Evolutionary conservation across 2,113 vertebrate genomes (phyloP).

Genomic region (Numida meleagris): DNA sequence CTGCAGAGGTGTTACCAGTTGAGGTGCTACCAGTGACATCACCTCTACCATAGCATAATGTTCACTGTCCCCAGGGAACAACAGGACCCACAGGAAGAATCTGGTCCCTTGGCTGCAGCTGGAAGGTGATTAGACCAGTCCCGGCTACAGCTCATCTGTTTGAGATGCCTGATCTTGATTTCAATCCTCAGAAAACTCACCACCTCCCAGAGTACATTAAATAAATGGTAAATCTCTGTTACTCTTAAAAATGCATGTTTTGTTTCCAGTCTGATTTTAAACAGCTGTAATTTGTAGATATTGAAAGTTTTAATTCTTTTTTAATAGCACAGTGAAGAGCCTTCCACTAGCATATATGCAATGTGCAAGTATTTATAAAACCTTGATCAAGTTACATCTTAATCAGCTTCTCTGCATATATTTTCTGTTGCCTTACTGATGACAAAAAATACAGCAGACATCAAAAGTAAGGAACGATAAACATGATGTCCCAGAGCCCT

Average conservation of each 20-base stretch:
- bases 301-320: background rate
- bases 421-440: background rate
- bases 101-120: fast-evolving
- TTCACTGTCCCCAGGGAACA: background rate
- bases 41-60: background rate
- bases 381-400: background rate
- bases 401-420: background rate
- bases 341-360: background rate
- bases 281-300: background rate
- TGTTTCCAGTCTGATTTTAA: background rate
- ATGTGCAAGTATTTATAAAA: conserved; percentile 5
- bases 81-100: background rate
- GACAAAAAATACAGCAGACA: background rate
- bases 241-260: background rate
- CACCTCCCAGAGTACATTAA: background rate
- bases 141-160: background rate
- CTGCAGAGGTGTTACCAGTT: background rate
- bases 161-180: background rate
- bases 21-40: background rate
- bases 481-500: background rate
- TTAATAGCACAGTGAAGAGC: background rate
- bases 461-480: background rate
- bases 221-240: background rate
- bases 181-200: background rate
- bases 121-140: background rate